A percentile compares a stretch with the other conserved stretches of the same genome.
phyloP scores from a whole-genome alignment of 2,797 vertebrate species.

The Phoxinus dragarum region DNA sequence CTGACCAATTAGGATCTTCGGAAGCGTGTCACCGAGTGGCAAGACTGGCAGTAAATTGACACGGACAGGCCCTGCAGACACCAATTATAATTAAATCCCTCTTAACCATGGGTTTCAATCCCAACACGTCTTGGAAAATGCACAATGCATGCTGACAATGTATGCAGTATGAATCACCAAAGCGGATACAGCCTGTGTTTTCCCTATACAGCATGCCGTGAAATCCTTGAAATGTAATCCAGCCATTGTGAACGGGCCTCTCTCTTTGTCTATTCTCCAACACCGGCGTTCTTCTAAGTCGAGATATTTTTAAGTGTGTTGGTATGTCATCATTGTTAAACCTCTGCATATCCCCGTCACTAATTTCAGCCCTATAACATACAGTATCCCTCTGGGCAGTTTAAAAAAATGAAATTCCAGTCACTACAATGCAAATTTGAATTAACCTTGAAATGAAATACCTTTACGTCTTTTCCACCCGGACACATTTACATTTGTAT shows the following conservation, averaged over 20 bases:
- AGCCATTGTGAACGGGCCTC: not conserved
- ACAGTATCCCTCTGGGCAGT: not conserved
- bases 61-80: slow-evolving; percentile 54
- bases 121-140: slow-evolving; percentile 11
- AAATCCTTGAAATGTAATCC: slow-evolving; percentile 33
- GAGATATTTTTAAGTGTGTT: slow-evolving; percentile 7
- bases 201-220: not conserved
- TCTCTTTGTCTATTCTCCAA: not conserved
- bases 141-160: slow-evolving; percentile 37
- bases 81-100: slow-evolving; percentile 58
- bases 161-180: slow-evolving; percentile 45
- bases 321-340: not conserved
- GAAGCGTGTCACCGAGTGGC: slow-evolving; percentile 55
- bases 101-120: slow-evolving; percentile 43
- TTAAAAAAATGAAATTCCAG: not conserved
- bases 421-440: not conserved
- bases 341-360: not conserved
- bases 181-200: slow-evolving; percentile 18
- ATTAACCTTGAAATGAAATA: not conserved
- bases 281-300: slow-evolving; percentile 1
- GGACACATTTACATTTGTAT: not conserved
- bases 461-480: not conserved
- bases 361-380: not conserved
- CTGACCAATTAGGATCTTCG: slow-evolving; percentile 59
- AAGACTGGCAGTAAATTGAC: slow-evolving; percentile 48